Evolutionary conservation across 64 coral and sea anemone genomes (phyloP).

Genomic region (Anthopleura sola): DNA sequence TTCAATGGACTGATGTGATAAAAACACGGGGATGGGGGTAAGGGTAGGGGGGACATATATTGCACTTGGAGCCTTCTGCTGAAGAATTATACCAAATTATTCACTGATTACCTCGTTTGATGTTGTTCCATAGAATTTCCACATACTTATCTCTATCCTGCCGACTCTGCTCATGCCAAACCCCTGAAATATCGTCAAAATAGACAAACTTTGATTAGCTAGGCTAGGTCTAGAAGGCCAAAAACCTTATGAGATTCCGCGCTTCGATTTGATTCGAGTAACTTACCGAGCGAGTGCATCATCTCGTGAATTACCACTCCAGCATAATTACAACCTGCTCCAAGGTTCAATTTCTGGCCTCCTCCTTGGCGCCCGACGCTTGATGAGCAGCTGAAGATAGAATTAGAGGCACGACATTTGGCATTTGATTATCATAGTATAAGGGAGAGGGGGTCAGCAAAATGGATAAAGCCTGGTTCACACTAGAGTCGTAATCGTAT

Average conservation of each 20-base stretch:
- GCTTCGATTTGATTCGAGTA: neutral
- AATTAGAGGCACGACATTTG: too few relatives aligned
- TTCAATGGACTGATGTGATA: too few relatives aligned
- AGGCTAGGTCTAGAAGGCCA: too few relatives aligned
- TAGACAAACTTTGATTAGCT: neutral
- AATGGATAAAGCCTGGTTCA: too few relatives aligned
- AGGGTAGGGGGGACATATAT: too few relatives aligned
- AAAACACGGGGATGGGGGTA: too few relatives aligned
- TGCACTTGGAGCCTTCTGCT: too few relatives aligned
- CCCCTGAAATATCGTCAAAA: constrained; percentile 28
- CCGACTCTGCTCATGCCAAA: constrained; percentile 86
- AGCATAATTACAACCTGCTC: constrained; percentile 63
- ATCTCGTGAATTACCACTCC: constrained; percentile 82
- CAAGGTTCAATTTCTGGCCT: constrained; percentile 55
- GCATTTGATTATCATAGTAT: too few relatives aligned
- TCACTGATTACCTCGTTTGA: constrained; percentile 61
- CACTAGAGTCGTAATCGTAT: too few relatives aligned
- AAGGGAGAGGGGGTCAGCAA: too few relatives aligned
- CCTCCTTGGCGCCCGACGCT: constrained; percentile 64
- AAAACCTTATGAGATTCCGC: too few relatives aligned
- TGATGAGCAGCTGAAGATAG: constrained; percentile 58
- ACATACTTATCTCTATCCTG: constrained; percentile 70
- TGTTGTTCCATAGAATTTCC: constrained; percentile 72
- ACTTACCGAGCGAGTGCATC: constrained; percentile 80
- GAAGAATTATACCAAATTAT: too few relatives aligned